Evolutionary conservation across 2,113 vertebrate genomes (phyloP).

Genomic region (Danionella cerebrum): DNA sequence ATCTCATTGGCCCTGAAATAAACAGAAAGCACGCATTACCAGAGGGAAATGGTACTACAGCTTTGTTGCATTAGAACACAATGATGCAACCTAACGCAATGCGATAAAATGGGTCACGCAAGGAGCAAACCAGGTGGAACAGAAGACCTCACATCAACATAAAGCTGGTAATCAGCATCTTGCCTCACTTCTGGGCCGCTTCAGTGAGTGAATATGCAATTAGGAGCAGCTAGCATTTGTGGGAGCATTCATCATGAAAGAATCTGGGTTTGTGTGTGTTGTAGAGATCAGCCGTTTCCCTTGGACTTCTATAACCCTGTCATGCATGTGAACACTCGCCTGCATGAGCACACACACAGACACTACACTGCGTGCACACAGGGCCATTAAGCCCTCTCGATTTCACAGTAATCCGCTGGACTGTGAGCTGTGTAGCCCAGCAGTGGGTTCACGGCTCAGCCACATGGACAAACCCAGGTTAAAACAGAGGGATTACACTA

Average conservation of each 20-base stretch:
- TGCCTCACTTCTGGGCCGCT: background rate
- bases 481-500: conserved; percentile 49
- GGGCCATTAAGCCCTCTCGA: conserved; percentile 31
- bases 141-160: conserved; percentile 4
- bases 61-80: conserved; percentile 11
- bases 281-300: background rate
- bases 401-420: conserved; percentile 40
- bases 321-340: conserved; percentile 16
- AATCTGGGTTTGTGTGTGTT: conserved; percentile 4
- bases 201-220: conserved; percentile 7
- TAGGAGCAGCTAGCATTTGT: background rate
- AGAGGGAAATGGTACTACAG: background rate
- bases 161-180: conserved; percentile 7
- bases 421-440: conserved; percentile 16
- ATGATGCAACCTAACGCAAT: conserved; percentile 5
- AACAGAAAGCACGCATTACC: conserved; percentile 15
- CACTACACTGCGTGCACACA: background rate
- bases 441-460: conserved; percentile 11
- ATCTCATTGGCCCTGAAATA: conserved; percentile 71
- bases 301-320: conserved; percentile 19
- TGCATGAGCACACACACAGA: background rate
- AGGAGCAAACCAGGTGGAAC: conserved; percentile 6
- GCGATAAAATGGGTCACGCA: conserved; percentile 1
- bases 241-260: conserved; percentile 7
- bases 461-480: conserved; percentile 21